Base-by-base conservation (phyloP, 2,888 invertebrate species). In the Tridacna crocea region DNA sequence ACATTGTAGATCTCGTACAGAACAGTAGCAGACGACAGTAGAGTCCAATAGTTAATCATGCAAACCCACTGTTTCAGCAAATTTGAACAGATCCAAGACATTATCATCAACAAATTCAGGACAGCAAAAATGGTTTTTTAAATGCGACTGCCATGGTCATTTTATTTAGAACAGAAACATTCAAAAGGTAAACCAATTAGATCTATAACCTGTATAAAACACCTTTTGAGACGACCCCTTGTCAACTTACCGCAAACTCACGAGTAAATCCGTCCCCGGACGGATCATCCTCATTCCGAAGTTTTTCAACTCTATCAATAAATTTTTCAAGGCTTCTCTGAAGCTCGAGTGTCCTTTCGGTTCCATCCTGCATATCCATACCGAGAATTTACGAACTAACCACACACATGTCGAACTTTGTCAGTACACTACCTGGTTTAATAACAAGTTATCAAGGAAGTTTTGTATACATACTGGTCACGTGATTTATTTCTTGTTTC, bases 211-310 rank as follows among this genome's bases (percentile, higher is more conserved):
- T 36, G 36, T 36, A 8, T 8, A 4, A 36, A 36, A 36, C 36
- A 36, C 36, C 36, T 36, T 36, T 36, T 36, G 36, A 36, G 36
- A 36, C 8, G 36, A 36, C 36, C 36, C 36, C 36, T 36, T 36
- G n/a, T 36, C 36, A 26, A 78, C 88, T 84, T 85, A 92, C 92
- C 86, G 87, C 87, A 63, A 90, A 92, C 74, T 92, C 91, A 17
- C 88, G 73, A 26, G 88, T 83, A 80, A 91, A 91, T 0, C 90
- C 91, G 74, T 89, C 89, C 36, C 90, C 90, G 0, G 89, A 87
- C 4, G 88, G 89, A 24, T 91, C 90, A 24, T 90, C 91, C 68
- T 90, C 90, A 26, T 82, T 77, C 19, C 75, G 82, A 60, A 91
- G 72, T 1, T 84, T 75, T 36, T 90, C 88, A 19, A 90, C 90